These are phyloP conservation scores for Camptogramma bilineatum DNA, from an alignment of 2,888 invertebrate species.

Conservation along the genomic window DNA sequence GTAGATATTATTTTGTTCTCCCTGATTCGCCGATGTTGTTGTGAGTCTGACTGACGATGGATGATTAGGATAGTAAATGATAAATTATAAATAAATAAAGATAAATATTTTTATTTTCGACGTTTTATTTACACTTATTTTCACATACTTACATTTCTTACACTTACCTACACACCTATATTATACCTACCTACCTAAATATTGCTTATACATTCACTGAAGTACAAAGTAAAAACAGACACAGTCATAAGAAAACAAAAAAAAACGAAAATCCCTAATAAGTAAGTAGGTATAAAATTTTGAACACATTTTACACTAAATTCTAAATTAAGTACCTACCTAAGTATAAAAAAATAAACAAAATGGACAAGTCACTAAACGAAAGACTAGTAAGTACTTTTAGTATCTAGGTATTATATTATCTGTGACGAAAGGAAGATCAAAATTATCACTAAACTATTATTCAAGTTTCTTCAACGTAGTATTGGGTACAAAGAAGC, in stretches of 20 bases:
- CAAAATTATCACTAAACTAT: slow-evolving; percentile 38
- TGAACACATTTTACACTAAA: too few species aligned
- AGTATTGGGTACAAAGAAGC: slow-evolving; percentile 75
- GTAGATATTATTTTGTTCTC: slow-evolving; percentile 69
- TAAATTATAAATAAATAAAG: slow-evolving; percentile 81
- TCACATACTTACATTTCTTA: background rate
- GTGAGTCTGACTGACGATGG: slow-evolving; percentile 72
- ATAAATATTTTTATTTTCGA: slow-evolving; percentile 75
- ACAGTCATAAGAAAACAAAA: too few species aligned
- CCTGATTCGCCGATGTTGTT: slow-evolving; percentile 68
- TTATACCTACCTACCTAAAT: too few species aligned
- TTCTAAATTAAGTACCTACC: too few species aligned
- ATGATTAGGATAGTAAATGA: slow-evolving; percentile 71
- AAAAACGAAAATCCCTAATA: too few species aligned
- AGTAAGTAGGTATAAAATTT: too few species aligned
- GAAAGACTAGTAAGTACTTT: background rate
- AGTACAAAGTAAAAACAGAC: too few species aligned
- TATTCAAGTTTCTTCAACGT: slow-evolving; percentile 76
- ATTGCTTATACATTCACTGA: too few species aligned
- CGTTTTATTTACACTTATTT: slow-evolving; percentile 41
- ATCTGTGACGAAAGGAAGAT: background rate
- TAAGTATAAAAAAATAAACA: too few species aligned
- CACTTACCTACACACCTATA: background rate
- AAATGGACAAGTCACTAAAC: background rate
- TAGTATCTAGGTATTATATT: background rate